phyloP scores from a whole-genome alignment of 2,888 invertebrate species.

The Heliconius hortense region DNA sequence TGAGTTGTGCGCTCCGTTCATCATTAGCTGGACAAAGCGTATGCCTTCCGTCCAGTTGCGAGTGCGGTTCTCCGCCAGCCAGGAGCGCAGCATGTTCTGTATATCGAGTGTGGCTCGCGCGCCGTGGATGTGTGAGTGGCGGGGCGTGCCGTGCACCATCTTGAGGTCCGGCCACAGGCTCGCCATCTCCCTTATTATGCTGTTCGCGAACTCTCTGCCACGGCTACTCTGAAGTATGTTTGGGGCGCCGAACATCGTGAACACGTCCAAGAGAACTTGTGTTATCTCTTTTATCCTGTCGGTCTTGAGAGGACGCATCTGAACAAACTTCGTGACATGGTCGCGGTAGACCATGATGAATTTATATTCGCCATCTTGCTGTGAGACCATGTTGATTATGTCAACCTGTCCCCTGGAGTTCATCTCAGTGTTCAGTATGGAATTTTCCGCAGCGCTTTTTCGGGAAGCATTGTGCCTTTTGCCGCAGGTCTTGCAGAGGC shows the following conservation, averaged over 20 bases:
- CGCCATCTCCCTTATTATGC: constrained; percentile 45
- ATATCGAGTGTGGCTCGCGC: constrained; percentile 59
- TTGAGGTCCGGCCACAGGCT: constrained; percentile 52
- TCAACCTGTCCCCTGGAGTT: constrained; percentile 36
- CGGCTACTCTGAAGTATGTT: constrained; percentile 54
- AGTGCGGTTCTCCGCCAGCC: constrained; percentile 54
- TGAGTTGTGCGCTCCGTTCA: constrained; percentile 56
- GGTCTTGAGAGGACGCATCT: constrained; percentile 8
- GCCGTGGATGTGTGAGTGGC: constrained; percentile 53
- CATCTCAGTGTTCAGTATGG: constrained; percentile 47
- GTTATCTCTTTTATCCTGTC: constrained; percentile 51
- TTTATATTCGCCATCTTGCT: constrained; percentile 24
- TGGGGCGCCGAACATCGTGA: constrained; percentile 57
- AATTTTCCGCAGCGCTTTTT: constrained; percentile 42
- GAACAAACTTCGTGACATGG: constrained; percentile 31
- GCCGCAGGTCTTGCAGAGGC: constrained; percentile 39
- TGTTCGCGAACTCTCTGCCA: constrained; percentile 52
- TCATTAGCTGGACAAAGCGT: constrained; percentile 59
- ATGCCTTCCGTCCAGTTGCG: constrained; percentile 61
- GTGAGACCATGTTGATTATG: constrained; percentile 32
- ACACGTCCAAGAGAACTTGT: constrained; percentile 54
- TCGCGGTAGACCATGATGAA: constrained; percentile 35
- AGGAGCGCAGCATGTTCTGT: constrained; percentile 55
- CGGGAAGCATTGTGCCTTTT: constrained; percentile 29
- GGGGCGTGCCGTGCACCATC: constrained; percentile 58